phyloP scores from a whole-genome alignment of 2,113 vertebrate genomes.

The Vanacampus margaritifer region DNA sequence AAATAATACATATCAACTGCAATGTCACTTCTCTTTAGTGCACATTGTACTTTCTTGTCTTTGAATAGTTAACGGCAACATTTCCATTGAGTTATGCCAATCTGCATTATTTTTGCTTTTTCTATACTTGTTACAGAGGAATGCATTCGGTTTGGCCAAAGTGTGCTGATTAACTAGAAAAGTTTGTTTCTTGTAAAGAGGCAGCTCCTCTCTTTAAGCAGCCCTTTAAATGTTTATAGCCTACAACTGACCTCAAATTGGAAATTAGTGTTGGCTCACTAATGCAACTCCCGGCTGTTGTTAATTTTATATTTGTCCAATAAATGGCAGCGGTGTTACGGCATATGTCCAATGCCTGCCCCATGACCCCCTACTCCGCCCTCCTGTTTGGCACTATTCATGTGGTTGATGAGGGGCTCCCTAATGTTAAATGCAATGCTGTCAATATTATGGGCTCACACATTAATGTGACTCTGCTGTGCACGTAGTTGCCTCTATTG shows the following conservation, averaged over 20 bases:
- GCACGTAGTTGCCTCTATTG: constrained; percentile 3
- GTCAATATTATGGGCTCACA: constrained; percentile 15
- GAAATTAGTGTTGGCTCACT: constrained; percentile 84
- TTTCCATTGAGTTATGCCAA: constrained; percentile 72
- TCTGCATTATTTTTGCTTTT: constrained; percentile 64
- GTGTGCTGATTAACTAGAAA: constrained; percentile 74
- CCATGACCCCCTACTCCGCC: constrained; percentile 23
- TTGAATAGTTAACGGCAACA: constrained; percentile 59
- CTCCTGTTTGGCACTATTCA: constrained; percentile 23
- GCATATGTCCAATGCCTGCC: constrained; percentile 37
- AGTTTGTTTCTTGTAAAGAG: constrained; percentile 76
- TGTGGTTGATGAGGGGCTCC: constrained; percentile 28
- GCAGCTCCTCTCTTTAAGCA: constrained; percentile 78
- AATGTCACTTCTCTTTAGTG: constrained; percentile 48
- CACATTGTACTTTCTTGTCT: constrained; percentile 8
- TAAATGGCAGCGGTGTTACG: constrained; percentile 83
- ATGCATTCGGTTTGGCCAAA: constrained; percentile 41
- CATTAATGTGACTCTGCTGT: too few relatives aligned
- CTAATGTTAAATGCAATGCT: constrained; percentile 19
- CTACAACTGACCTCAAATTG: constrained; percentile 91
- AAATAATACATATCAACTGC: constrained; percentile 57
- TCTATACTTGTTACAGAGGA: constrained; percentile 39
- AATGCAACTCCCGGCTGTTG: constrained; percentile 83
- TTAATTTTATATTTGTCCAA: constrained; percentile 98
- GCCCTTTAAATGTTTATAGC: constrained; percentile 91